Percentiles rank a stretch among this genome's conserved stretches.
Conservation (phyloP, 2,888 invertebrate species). For the Lydus trimaculatus region DNA sequence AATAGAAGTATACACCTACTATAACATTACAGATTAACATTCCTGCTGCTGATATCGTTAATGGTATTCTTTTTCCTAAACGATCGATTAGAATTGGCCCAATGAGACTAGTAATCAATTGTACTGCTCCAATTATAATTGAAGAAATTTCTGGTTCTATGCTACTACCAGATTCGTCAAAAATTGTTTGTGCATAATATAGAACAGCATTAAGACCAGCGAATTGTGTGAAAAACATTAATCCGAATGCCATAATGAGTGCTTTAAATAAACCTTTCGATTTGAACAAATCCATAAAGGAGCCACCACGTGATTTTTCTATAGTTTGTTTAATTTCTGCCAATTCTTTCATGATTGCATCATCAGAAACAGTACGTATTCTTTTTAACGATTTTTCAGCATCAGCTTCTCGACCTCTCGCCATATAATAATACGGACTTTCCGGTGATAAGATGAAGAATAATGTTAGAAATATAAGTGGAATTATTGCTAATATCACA, state of each 20-base stretch:
- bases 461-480: slow-evolving; percentile 59
- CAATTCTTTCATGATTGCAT: slow-evolving; percentile 62
- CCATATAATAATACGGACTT: slow-evolving; percentile 75
- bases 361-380: slow-evolving; percentile 69
- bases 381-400: slow-evolving; percentile 72
- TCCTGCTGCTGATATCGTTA: slow-evolving; percentile 74
- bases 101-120: slow-evolving; percentile 74
- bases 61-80: slow-evolving; percentile 75
- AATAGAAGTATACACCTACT: slow-evolving; percentile 60
- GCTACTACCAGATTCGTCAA: slow-evolving; percentile 70
- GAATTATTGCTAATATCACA: slow-evolving; percentile 64
- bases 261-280: slow-evolving; percentile 78
- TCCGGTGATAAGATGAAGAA: slow-evolving; percentile 83
- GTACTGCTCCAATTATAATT: slow-evolving; percentile 80
- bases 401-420: slow-evolving; percentile 65
- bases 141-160: slow-evolving; percentile 69
- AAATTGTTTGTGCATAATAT: slow-evolving; percentile 79
- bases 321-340: slow-evolving; percentile 56
- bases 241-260: slow-evolving; percentile 74
- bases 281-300: slow-evolving; percentile 56
- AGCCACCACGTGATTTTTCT: slow-evolving; percentile 59
- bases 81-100: slow-evolving; percentile 81
- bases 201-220: slow-evolving; percentile 83
- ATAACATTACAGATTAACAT: slow-evolving; percentile 63
- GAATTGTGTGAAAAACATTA: slow-evolving; percentile 85